phyloP scores from a whole-genome alignment of 2,113 vertebrate species.

The Hypanus sabinus region DNA sequence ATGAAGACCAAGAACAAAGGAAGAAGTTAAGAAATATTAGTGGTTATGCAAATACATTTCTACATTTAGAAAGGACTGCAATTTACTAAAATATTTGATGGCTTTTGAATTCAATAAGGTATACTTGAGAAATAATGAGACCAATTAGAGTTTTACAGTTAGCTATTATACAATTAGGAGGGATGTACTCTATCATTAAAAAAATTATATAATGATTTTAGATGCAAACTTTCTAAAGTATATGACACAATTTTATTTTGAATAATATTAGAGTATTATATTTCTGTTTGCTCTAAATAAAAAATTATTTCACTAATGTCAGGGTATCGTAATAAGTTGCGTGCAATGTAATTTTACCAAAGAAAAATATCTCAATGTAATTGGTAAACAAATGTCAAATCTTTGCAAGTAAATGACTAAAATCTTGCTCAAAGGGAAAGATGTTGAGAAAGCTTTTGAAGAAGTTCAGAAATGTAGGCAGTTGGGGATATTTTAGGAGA shows the following conservation, averaged over 20 bases:
- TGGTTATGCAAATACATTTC: background rate
- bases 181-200: conserved; percentile 7
- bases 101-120: background rate
- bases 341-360: background rate
- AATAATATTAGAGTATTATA: background rate
- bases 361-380: background rate
- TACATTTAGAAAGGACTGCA: background rate
- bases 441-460: background rate
- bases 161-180: conserved; percentile 25
- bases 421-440: background rate
- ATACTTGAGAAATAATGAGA: conserved; percentile 31
- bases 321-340: background rate
- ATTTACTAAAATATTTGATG: background rate
- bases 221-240: background rate
- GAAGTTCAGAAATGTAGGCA: background rate
- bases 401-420: background rate
- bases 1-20: background rate
- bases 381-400: background rate
- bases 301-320: background rate
- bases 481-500: background rate
- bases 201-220: conserved; percentile 30
- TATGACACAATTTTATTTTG: background rate
- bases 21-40: background rate
- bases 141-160: conserved; percentile 11
- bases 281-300: background rate